Evolutionary conservation across 2,888 invertebrate genomes (phyloP).

Genomic region (Oscheius sp.): DNA sequence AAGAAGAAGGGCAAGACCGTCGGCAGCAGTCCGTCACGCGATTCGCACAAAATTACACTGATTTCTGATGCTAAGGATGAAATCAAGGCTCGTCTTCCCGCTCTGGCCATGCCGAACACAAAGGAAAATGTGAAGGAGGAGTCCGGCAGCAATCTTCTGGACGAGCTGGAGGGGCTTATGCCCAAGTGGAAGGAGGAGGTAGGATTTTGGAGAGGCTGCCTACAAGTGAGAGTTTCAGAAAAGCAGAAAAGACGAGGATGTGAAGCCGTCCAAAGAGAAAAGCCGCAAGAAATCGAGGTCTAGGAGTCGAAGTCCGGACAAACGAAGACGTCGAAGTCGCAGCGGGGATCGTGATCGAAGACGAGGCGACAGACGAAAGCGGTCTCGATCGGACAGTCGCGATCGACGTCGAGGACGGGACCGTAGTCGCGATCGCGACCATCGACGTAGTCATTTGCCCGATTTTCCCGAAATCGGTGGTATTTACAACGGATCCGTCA

Average conservation of each 20-base stretch:
- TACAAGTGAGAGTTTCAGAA: conserved; percentile 7
- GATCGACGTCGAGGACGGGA: conserved; percentile 28
- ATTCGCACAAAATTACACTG: conserved; percentile 64
- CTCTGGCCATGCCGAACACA: conserved; percentile 76
- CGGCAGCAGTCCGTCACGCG: conserved; percentile 49
- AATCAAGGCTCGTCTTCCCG: conserved; percentile 70
- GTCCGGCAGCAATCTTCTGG: conserved; percentile 74
- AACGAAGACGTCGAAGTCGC: conserved; percentile 39
- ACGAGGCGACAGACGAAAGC: conserved; percentile 12
- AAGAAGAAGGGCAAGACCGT: conserved; percentile 72
- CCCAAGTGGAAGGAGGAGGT: conserved; percentile 65
- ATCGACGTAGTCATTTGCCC: conserved; percentile 68
- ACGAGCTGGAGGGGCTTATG: conserved; percentile 75
- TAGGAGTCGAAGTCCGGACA: conserved; percentile 43
- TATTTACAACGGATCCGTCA: conserved; percentile 92
- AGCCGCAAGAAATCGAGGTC: conserved; percentile 39
- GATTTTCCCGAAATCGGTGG: conserved; percentile 78
- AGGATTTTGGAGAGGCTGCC: conserved; percentile 8
- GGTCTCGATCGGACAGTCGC: conserved; percentile 14
- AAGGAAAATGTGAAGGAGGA: conserved; percentile 23
- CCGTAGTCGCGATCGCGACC: conserved; percentile 32
- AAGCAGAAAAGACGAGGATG: conserved; percentile 1
- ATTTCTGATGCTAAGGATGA: conserved; percentile 71
- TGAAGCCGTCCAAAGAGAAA: neutral
- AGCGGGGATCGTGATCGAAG: conserved; percentile 42